Evolutionary conservation across 2,888 invertebrate genomes (phyloP).

Genomic region (Gnatocerus cornutus): DNA sequence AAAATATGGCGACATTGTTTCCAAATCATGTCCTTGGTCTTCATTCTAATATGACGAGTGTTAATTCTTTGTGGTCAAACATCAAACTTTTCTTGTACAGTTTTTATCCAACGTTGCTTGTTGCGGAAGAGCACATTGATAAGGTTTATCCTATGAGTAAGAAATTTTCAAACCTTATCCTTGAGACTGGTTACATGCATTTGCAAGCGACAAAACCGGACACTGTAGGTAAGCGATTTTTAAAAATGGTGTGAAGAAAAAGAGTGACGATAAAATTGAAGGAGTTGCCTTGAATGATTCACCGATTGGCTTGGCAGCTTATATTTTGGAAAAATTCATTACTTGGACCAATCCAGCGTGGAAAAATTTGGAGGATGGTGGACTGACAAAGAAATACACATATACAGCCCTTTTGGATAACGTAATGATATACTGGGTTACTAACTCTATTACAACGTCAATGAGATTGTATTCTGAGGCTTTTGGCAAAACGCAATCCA

Average conservation of each 20-base stretch:
- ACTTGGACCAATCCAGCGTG: slow-evolving; percentile 79
- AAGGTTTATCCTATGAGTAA: slow-evolving; percentile 73
- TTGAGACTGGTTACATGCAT: slow-evolving; percentile 77
- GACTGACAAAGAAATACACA: slow-evolving; percentile 78
- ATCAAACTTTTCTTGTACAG: slow-evolving; percentile 70
- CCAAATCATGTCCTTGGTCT: slow-evolving; percentile 75
- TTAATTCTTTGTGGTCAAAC: slow-evolving; percentile 66
- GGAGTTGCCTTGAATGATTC: slow-evolving; percentile 81
- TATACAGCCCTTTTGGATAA: slow-evolving; percentile 85
- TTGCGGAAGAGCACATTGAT: slow-evolving; percentile 71
- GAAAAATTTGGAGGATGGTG: slow-evolving; percentile 77
- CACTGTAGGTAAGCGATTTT: slow-evolving; percentile 74
- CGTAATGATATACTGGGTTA: slow-evolving; percentile 88
- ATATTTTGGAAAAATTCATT: slow-evolving; percentile 92
- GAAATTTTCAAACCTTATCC: slow-evolving; percentile 12
- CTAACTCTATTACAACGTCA: slow-evolving; percentile 82
- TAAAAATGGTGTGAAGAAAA: not conserved
- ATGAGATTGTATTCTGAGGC: slow-evolving; percentile 83
- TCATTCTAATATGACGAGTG: slow-evolving; percentile 74
- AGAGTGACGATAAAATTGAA: slow-evolving; percentile 58
- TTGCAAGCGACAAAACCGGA: slow-evolving; percentile 92
- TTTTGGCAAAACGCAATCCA: slow-evolving; percentile 65
- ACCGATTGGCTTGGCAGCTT: slow-evolving; percentile 90
- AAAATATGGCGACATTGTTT: slow-evolving; percentile 77
- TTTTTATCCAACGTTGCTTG: slow-evolving; percentile 75